Evolutionary conservation across 1,140 invertebrate genomes (phyloP).

Genomic region (Bombus pascuorum): DNA sequence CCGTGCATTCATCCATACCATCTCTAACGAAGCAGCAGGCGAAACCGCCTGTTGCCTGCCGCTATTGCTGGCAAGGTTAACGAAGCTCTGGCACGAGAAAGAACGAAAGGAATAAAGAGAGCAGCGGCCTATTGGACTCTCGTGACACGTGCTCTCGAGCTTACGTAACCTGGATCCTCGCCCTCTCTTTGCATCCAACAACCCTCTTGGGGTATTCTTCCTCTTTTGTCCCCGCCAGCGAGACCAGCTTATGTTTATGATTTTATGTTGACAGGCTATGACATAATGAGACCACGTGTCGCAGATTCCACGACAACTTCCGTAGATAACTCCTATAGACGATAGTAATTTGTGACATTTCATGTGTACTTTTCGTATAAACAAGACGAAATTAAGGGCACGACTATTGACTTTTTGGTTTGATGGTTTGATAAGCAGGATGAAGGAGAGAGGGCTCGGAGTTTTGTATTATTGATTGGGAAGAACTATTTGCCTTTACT

Average conservation of each 20-base stretch:
- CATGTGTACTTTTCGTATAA: too few species aligned
- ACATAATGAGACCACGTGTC: slow-evolving; percentile 31
- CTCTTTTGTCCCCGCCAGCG: background rate
- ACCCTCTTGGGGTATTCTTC: background rate
- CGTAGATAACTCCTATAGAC: too few species aligned
- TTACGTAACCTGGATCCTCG: background rate
- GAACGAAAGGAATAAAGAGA: background rate
- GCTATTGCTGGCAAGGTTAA: slow-evolving; percentile 15
- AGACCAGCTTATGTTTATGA: background rate
- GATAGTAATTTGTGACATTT: too few species aligned
- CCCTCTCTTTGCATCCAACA: too few species aligned
- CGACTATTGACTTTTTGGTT: too few species aligned
- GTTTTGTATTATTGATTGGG: too few species aligned
- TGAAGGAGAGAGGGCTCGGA: too few species aligned
- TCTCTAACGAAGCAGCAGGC: slow-evolving; percentile 21
- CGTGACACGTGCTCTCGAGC: background rate
- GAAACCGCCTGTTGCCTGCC: slow-evolving; percentile 45
- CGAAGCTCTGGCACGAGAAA: slow-evolving; percentile 4
- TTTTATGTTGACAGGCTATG: slow-evolving; percentile 16
- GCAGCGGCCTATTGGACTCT: background rate
- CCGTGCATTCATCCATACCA: slow-evolving; percentile 22
- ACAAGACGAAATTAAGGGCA: too few species aligned
- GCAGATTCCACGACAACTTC: too few species aligned
- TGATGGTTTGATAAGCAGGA: too few species aligned
- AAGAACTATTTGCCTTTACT: too few species aligned